phyloP scores from a whole-genome alignment of 1,140 invertebrate species.

The Drosophila carrolli region DNA sequence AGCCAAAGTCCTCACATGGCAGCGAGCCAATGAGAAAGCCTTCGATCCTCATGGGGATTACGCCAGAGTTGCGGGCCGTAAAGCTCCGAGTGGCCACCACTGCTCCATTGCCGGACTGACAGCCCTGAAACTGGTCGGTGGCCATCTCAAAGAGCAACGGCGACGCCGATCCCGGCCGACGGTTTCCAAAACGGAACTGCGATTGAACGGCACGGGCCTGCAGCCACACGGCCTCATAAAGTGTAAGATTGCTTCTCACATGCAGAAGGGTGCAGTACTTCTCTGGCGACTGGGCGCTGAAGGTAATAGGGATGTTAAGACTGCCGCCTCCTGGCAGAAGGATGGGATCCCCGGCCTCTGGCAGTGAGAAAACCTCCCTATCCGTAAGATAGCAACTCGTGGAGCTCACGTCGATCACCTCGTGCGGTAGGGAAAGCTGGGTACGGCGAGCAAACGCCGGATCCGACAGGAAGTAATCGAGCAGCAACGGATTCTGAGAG shows the following conservation, averaged over 20 bases:
- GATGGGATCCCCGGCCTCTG: conserved; percentile 43
- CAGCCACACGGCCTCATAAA: conserved; percentile 93
- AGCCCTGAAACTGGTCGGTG: conserved; percentile 93
- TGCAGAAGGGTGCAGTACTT: conserved; percentile 85
- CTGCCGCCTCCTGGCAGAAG: conserved; percentile 69
- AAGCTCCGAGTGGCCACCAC: conserved; percentile 89
- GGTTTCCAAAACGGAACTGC: conserved; percentile 96
- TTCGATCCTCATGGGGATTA: conserved; percentile 91
- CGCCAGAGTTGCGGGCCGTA: conserved; percentile 94
- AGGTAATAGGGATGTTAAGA: conserved; percentile 84
- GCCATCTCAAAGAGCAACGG: conserved; percentile 94
- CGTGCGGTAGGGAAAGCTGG: conserved; percentile 67
- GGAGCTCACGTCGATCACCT: conserved; percentile 71
- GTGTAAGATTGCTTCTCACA: conserved; percentile 95
- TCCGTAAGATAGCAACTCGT: conserved; percentile 74
- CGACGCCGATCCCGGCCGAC: conserved; percentile 90
- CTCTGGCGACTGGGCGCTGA: conserved; percentile 72
- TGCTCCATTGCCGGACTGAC: conserved; percentile 74
- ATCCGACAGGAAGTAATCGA: conserved; percentile 76
- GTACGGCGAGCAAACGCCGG: conserved; percentile 62
- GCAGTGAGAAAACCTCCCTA: conserved; percentile 65
- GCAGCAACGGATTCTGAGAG: conserved; percentile 57
- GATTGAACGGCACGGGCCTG: conserved; percentile 93
- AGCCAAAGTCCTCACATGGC: conserved; percentile 94
- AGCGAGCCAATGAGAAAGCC: conserved; percentile 91